Evolutionary conservation across 2,113 vertebrate genomes (phyloP).

Genomic region (Paramormyrops kingsleyae): DNA sequence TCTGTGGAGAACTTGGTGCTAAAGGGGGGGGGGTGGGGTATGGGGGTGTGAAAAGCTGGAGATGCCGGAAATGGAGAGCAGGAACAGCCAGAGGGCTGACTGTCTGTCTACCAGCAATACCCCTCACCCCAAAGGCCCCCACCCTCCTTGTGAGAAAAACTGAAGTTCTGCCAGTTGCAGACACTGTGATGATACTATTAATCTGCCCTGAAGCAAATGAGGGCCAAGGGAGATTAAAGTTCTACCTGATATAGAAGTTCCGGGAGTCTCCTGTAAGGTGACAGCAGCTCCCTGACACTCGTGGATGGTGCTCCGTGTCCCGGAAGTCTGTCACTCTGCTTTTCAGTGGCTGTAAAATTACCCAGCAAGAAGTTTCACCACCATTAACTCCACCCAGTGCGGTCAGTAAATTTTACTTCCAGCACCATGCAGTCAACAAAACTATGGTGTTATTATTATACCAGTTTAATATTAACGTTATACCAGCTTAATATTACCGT

Average conservation of each 20-base stretch:
- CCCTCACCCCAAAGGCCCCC: neutral
- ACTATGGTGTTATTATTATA: neutral
- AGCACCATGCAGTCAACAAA: neutral
- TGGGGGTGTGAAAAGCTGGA: neutral
- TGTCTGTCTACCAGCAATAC: neutral
- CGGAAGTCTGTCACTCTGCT: neutral
- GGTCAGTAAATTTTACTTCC: neutral
- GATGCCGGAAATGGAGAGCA: conserved; percentile 6
- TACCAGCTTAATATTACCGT: neutral
- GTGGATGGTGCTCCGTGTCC: neutral
- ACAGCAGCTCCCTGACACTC: neutral
- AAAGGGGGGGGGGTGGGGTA: too few relatives aligned
- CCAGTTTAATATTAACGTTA: neutral
- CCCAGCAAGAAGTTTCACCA: neutral
- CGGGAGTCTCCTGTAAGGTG: neutral
- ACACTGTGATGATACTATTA: neutral
- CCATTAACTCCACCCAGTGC: neutral
- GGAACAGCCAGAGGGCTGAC: neutral
- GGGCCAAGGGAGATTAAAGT: neutral
- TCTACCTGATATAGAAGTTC: neutral
- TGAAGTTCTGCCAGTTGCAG: neutral
- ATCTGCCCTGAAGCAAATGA: neutral
- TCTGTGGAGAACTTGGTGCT: neutral
- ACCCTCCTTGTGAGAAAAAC: neutral
- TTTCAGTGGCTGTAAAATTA: neutral